phyloP scores from a whole-genome alignment of 1,140 invertebrate species.

The Ceratina australensis region DNA sequence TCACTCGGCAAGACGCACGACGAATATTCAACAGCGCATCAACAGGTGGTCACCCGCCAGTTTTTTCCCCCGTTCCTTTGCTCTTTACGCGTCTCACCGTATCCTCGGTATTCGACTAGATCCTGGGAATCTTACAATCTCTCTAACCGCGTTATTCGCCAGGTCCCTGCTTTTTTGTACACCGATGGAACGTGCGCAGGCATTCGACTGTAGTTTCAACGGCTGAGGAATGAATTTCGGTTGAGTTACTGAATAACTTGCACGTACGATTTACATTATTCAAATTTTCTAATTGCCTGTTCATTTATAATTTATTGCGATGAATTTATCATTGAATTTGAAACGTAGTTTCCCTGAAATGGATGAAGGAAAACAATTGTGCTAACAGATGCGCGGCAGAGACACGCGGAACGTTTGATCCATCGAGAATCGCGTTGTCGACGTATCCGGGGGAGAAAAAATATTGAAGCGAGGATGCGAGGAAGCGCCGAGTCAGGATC shows the following conservation, averaged over 20 bases:
- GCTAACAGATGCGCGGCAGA: not conserved
- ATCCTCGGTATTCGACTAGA: constrained; percentile 50
- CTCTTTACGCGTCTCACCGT: constrained; percentile 36
- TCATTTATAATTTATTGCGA: too few species aligned
- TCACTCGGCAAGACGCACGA: constrained; percentile 57
- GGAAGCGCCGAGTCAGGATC: constrained; percentile 72
- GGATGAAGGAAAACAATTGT: constrained; percentile 7
- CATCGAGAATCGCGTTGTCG: not conserved
- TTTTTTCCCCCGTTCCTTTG: constrained; percentile 42
- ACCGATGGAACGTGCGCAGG: not conserved
- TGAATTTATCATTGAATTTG: too few species aligned
- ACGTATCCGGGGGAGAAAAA: constrained; percentile 29
- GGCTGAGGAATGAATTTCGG: too few species aligned
- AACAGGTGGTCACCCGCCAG: constrained; percentile 63
- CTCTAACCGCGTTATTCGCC: not conserved
- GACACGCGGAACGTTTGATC: constrained; percentile 34
- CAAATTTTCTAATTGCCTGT: too few species aligned
- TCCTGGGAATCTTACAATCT: constrained; percentile 31
- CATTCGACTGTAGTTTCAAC: not conserved
- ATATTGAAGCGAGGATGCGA: constrained; percentile 65
- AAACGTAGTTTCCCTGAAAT: not conserved
- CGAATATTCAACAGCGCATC: constrained; percentile 66
- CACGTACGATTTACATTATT: too few species aligned
- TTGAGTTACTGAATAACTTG: too few species aligned
- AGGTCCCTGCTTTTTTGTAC: not conserved